Conservation (phyloP, 1,140 invertebrate species). For the Telenomus remus region DNA sequence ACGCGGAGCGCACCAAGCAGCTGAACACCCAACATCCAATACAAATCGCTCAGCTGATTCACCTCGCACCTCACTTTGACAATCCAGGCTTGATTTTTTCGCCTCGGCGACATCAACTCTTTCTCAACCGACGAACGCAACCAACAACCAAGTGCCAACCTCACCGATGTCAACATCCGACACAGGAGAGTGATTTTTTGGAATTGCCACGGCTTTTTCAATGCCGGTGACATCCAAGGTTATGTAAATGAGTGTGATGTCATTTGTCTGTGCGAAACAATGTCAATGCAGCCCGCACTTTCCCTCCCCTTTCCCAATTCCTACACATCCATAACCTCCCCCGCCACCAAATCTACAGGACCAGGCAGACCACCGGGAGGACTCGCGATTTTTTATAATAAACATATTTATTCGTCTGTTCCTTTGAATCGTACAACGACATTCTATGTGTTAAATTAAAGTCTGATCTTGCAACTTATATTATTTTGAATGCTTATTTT, state of each 20-base stretch:
- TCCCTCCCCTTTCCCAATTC: constrained; percentile 1
- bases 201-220: constrained; percentile 16
- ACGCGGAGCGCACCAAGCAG: not conserved
- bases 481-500: not conserved
- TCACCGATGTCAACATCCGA: no score
- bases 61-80: not conserved
- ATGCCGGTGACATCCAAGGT: not conserved
- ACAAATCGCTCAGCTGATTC: not conserved
- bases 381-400: constrained; percentile 2
- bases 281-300: not conserved
- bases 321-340: not conserved
- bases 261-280: constrained; percentile 5
- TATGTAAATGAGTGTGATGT: not conserved
- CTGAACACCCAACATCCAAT: not conserved
- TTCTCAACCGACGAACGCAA: no score
- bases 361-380: constrained; percentile 2
- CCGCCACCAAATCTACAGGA: not conserved
- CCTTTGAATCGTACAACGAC: not conserved
- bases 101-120: not conserved
- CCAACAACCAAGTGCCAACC: no score
- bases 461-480: not conserved
- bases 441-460: not conserved
- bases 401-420: not conserved
- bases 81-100: not conserved
- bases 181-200: constrained; percentile 1